Base-by-base conservation (phyloP, 1,140 invertebrate genomes). In the Batillaria attramentaria region DNA sequence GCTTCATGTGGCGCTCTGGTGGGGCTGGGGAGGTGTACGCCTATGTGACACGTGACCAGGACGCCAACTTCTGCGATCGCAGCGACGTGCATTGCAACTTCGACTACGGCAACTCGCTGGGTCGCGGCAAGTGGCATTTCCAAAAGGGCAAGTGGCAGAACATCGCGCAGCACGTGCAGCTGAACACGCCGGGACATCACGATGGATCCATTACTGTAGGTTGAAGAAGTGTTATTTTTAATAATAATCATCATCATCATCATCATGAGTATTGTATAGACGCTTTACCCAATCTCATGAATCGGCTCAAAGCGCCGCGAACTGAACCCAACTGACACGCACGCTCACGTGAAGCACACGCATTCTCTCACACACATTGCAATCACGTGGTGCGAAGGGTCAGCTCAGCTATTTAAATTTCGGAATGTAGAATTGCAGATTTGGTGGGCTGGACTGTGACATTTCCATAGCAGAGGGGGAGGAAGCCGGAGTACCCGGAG, bases 1-100 rank as follows among this genome's bases (percentile, higher is more conserved):
- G 85, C 41, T 79, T 79, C 0, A 74, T 84, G 81, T 79, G 77
- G 75, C 10, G 81, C 78, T 13, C 28, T 39, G 16, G 69, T 70
- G 20, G 77, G 16, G 77, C 16, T 10, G 78, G 75, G 62, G 79
- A 69, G 37, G 62, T 73, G 62, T 81, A 66, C 42, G 72, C 24
- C 77, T 85, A 78, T 68, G 72, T 69, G 70, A 74, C 28, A 31
- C 66, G 5, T 16, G 6, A 33, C 0, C n/a, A 66, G 28, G 16
- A 28, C 16, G 2, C 39, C 24, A 62, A 41, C 20, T 77, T 81
- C 66, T 81, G 80, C 43, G 65, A 78, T 28, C 33, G 57, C 20
- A 20, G 41, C 5, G 31, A 79, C 42, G 60, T 72, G 8, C 20
- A 68, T 6, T 81, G 80, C 50, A 65, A 68, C 46, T 54, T 66